Evolutionary conservation across 1,140 invertebrate species (phyloP).

Genomic region (Zaprionus vittiger): DNA sequence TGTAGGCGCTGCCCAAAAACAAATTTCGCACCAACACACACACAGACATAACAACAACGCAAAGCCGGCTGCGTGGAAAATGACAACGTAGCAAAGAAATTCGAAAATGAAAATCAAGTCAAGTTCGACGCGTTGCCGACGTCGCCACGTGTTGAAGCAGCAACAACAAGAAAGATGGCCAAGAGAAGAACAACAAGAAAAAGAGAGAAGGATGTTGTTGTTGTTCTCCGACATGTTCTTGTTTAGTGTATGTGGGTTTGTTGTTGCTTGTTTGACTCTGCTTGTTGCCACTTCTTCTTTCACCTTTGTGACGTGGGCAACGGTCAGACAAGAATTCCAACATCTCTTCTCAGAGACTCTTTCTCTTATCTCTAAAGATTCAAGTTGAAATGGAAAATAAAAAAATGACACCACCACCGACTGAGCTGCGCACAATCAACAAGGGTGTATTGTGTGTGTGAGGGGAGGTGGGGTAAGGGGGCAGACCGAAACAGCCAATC

Average conservation of each 20-base stretch:
- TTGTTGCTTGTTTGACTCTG: conserved; percentile 26
- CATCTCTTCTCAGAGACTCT: conserved; percentile 8
- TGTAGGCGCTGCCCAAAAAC: conserved; percentile 12
- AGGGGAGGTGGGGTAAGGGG: background rate
- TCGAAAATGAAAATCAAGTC: conserved; percentile 10
- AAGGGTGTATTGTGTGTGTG: conserved; percentile 26
- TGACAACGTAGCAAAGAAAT: conserved; percentile 40
- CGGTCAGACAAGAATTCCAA: conserved; percentile 22
- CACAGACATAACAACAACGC: background rate
- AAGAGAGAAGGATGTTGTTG: conserved; percentile 27
- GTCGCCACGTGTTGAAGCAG: conserved; percentile 71
- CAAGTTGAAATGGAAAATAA: conserved; percentile 22
- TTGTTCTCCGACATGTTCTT: background rate
- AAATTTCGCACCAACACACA: conserved; percentile 3
- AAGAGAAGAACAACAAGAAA: conserved; percentile 19
- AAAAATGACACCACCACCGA: conserved; percentile 42
- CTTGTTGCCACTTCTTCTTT: conserved; percentile 24
- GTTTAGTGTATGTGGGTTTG: background rate
- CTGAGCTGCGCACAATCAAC: conserved; percentile 64
- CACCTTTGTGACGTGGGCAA: conserved; percentile 44
- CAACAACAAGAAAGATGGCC: conserved; percentile 34
- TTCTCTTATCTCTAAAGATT: conserved; percentile 29
- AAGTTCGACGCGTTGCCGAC: conserved; percentile 2
- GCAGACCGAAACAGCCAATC: conserved; percentile 55
- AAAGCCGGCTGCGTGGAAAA: conserved; percentile 29